Base-by-base conservation (phyloP, 1,140 invertebrate species). In the Diorhabda elongata region DNA sequence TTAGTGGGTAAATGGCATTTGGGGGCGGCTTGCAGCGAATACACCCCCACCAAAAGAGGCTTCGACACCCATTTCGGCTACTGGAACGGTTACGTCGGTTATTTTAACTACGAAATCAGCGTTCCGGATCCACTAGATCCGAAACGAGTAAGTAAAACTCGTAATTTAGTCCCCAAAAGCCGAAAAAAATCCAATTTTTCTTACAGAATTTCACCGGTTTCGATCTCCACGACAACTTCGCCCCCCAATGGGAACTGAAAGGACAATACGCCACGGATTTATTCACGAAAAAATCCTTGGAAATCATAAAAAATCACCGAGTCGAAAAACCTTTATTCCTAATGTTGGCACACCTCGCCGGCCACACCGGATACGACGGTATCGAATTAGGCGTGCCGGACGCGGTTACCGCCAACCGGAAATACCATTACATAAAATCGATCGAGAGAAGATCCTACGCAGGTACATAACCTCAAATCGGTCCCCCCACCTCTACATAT, bases 1-100 rank as follows among this genome's bases (percentile, higher is more conserved):
- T 85, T 92, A 47, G 86, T 97, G 42, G 95, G 95, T n/a, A 97
- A 98, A 82, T 96, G 94, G 94, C 94, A 96, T 76, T 83, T 94
- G 65, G 86, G 86, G 79, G 81, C 84, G 45, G 73, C 69, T 3
- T 72, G 74, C 63, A 73, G 68, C 58, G 64, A 66, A 4, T 69
- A 81, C 8, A 86, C 86, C 0, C 89, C 89, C 2, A 83, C 83
- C 0, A 71, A 79, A 64, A 81, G 87, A 26, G 89, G 89, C 2
- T 91, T 89, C 74, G 85, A 90, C 69, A 81, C 82, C 0, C 88
- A 89, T 76, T 86, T 85, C 71, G 89, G 89, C 1, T 90, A 90
- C 74, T 89, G 86, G 81, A 84, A 80, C 69, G 89, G 89, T 4
- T 84, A 84, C 63, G 82, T 88, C 0, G 76, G 77, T 5, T 80